A percentile compares a stretch with the other conserved stretches of the same genome.
Conservation (phyloP, 1,140 invertebrate genomes). For the Drosophila micromelanica region DNA sequence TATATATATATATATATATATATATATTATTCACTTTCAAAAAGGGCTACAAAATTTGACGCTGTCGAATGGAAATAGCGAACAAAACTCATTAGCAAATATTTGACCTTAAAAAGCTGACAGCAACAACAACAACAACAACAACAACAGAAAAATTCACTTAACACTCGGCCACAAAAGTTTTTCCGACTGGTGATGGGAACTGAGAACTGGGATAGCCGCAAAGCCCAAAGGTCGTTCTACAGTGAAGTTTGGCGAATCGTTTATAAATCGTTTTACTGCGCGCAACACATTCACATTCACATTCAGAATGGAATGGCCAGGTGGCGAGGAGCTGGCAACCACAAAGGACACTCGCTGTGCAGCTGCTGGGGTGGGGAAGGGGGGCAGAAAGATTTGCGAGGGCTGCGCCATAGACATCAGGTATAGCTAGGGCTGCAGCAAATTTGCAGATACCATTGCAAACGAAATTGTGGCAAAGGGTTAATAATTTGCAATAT, state of each 20-base stretch:
- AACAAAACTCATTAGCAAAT: conserved; percentile 79
- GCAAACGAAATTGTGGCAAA: conserved; percentile 49
- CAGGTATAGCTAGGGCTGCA: conserved; percentile 21
- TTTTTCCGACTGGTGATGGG: conserved; percentile 27
- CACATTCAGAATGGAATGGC: conserved; percentile 11
- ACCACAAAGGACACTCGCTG: conserved; percentile 27
- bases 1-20: conserved; percentile 21
- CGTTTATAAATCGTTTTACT: conserved; percentile 79
- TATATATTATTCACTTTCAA: conserved; percentile 15
- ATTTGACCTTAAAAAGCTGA: conserved; percentile 55
- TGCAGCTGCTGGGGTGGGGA: conserved; percentile 16
- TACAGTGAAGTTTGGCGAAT: conserved; percentile 68
- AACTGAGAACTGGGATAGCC: conserved; percentile 8
- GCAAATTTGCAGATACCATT: not conserved
- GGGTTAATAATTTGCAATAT: conserved; percentile 79
- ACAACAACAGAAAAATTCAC: conserved; percentile 57
- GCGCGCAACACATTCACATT: conserved; percentile 20
- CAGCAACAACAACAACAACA: conserved; percentile 27
- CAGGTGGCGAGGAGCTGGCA: conserved; percentile 26
- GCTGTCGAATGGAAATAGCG: conserved; percentile 53
- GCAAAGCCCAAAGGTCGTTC: conserved; percentile 56
- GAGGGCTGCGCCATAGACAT: conserved; percentile 16
- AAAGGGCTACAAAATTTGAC: conserved; percentile 55
- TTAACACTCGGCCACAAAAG: conserved; percentile 68
- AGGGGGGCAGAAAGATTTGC: conserved; percentile 34